phyloP scores from a whole-genome alignment of 2,113 vertebrate genomes.

The Rhabdornis inornatus region DNA sequence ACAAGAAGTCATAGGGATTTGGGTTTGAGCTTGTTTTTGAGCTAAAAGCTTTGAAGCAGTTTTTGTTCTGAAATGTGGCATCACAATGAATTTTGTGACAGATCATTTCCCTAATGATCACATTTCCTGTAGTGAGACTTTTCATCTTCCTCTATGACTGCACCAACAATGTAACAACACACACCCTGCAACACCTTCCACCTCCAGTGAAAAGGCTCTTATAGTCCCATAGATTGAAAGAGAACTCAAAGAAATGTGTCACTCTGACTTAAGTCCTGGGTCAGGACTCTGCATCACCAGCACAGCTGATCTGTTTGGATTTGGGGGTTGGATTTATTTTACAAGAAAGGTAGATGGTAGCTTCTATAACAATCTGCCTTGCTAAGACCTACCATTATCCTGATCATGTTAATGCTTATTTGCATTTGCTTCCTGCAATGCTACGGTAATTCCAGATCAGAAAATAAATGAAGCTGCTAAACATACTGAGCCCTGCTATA shows the following conservation, averaged over 20 bases:
- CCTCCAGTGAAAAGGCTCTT: background rate
- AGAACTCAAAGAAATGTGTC: background rate
- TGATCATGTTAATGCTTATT: background rate
- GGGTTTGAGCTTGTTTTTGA: conserved; percentile 15
- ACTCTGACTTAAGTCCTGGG: background rate
- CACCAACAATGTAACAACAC: background rate
- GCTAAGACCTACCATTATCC: background rate
- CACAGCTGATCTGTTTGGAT: background rate
- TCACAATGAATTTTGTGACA: background rate
- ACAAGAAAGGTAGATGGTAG: background rate
- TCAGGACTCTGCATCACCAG: background rate
- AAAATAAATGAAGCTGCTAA: background rate
- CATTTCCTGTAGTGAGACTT: conserved; percentile 8
- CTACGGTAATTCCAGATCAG: background rate
- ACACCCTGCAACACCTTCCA: background rate
- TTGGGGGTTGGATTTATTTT: background rate
- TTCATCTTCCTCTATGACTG: background rate
- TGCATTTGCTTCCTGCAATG: background rate
- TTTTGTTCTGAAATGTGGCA: conserved; percentile 16
- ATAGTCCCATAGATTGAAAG: background rate
- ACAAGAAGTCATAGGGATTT: background rate
- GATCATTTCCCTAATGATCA: conserved; percentile 39
- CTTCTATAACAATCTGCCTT: background rate
- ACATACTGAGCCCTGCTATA: background rate
- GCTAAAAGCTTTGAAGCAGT: conserved; percentile 24